Evolutionary conservation across 2,797 vertebrate genomes (phyloP).

Genomic region (Anas acuta): DNA sequence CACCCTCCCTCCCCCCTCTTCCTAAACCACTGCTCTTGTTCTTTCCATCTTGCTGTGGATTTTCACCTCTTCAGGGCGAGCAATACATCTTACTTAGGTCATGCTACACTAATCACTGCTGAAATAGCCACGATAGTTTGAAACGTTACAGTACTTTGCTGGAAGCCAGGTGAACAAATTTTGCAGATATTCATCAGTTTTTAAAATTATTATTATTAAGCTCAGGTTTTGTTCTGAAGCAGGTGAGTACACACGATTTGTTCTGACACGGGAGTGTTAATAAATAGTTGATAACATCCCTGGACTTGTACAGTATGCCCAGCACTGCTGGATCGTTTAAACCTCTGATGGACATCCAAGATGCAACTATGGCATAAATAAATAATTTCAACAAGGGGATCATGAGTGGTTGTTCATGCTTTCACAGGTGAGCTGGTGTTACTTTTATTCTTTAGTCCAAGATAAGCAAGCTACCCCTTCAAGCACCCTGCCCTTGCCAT

Average conservation of each 20-base stretch:
- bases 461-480: not conserved
- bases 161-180: not conserved
- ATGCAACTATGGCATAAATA: not conserved
- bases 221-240: not conserved
- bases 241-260: not conserved
- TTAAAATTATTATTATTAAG: not conserved
- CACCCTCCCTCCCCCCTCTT: rapidly evolving
- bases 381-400: not conserved
- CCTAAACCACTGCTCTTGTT: not conserved
- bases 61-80: not conserved
- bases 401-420: not conserved
- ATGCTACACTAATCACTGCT: not conserved
- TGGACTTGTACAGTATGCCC: not conserved
- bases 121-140: not conserved
- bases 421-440: not conserved
- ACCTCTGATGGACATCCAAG: not conserved
- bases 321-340: not conserved
- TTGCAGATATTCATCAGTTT: not conserved
- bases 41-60: not conserved
- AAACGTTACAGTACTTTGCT: not conserved
- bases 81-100: not conserved
- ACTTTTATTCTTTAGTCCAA: not conserved
- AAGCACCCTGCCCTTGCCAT: not conserved
- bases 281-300: not conserved
- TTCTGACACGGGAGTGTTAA: not conserved